Base-by-base conservation (phyloP, 1,140 invertebrate genomes). In the Oryzaephilus surinamensis region DNA sequence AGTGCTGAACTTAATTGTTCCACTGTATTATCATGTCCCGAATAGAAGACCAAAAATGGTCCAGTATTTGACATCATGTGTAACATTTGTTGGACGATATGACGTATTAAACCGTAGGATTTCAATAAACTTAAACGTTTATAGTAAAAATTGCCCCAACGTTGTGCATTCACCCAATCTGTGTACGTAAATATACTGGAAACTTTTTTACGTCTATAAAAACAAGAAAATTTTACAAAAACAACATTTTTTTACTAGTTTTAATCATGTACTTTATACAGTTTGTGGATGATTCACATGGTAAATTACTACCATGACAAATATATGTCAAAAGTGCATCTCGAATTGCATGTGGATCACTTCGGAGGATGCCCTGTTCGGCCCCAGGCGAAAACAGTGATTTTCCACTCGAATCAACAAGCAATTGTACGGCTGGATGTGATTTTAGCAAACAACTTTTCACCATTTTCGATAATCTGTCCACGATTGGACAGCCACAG, bases 11-110 rank as follows among this genome's bases (percentile, higher is more conserved):
- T 73, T 2, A 96, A 61, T 48, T 87, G 84, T 48, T 89, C 83
- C 13, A 94, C 49, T 0, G 90, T 93, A 50, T 83, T 82, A 58
- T 94, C 90, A 55, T 96, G 92, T 0, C 87, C 90, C 0, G 89
- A 93, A 58, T 91, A 96, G 0, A 94, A 45, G 5, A 90, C 77
- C 38, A 94, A 73, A 53, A 81, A 82, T 0, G 83, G 83, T 48
- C 78, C 79, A 42, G 70, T 76, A 37, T 81, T 80, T 0, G 79
- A 85, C 35, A 61, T 79, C 62, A 83, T 82, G 45, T 74, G 69
- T 1, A 88, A 68, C 72, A 88, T 79, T 46, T 84, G 78, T 28
- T 76, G 74, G 1, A 87, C 81, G 24, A 89, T 77, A 48, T 81
- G 80, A 10, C 79, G 69, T 13, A 88, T 70, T 44, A 88, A 64